Conservation (phyloP, 92 coral and sea anemone genomes). For the Epizoanthus illoricatus region DNA sequence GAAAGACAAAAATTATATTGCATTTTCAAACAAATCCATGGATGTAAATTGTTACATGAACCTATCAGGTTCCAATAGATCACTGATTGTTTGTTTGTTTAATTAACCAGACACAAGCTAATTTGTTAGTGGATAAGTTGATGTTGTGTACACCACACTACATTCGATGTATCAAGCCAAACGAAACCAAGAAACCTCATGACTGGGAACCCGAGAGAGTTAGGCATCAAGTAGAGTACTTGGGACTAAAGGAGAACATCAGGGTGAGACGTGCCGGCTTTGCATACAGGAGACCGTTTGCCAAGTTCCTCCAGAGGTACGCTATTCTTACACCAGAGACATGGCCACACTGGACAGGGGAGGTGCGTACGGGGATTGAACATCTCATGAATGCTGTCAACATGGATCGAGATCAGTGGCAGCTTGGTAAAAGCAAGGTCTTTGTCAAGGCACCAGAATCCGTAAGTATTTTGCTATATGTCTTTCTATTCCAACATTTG, state of each 20-base stretch:
- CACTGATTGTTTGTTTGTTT: neutral
- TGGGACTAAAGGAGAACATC: slow-evolving; percentile 95
- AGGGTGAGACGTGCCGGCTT: slow-evolving; percentile 98
- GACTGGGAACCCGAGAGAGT: slow-evolving; percentile 98
- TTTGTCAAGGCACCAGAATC: slow-evolving; percentile 98
- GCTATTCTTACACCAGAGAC: slow-evolving; percentile 95
- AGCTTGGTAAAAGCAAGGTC: slow-evolving; percentile 93
- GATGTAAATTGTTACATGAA: neutral
- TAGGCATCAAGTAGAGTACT: slow-evolving; percentile 93
- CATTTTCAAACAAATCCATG: neutral
- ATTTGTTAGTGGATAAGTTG: slow-evolving; percentile 82
- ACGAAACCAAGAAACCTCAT: slow-evolving; percentile 91
- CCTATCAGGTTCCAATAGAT: too few relatives aligned
- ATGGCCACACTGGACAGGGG: slow-evolving; percentile 93
- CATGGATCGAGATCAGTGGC: slow-evolving; percentile 99
- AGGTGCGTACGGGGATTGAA: slow-evolving; percentile 81
- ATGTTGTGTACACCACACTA: slow-evolving; percentile 97
- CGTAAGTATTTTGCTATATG: slow-evolving; percentile 47
- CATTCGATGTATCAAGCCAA: slow-evolving; percentile 98
- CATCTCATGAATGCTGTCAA: slow-evolving; percentile 94
- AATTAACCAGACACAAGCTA: slow-evolving; percentile 80
- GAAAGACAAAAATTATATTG: too few relatives aligned
- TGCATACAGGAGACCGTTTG: slow-evolving; percentile 94
- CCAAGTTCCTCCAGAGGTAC: slow-evolving; percentile 90
- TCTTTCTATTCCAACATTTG: neutral